Conservation (phyloP, 2,113 vertebrate species). For the Neoarius graeffei region DNA sequence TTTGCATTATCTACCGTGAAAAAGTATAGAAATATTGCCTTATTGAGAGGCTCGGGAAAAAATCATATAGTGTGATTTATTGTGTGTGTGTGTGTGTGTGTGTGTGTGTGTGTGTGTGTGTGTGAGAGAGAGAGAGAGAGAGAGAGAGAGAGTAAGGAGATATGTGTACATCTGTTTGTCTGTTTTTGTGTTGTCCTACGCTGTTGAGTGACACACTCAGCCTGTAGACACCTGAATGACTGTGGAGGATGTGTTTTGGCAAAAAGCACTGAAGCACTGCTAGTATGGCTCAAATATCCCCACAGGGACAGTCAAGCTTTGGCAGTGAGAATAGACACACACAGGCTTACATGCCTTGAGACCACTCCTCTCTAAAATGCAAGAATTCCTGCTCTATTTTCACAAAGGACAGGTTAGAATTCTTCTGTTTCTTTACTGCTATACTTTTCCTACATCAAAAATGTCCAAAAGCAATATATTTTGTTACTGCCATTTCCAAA, state of each 20-base stretch:
- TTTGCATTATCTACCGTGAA: too few relatives aligned
- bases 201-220: slow-evolving; percentile 64
- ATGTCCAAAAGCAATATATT: background rate
- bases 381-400: background rate
- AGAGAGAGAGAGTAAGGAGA: background rate
- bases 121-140: too few relatives aligned
- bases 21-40: too few relatives aligned
- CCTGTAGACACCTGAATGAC: slow-evolving; percentile 55
- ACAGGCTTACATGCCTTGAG: slow-evolving; percentile 37
- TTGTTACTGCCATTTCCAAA: background rate
- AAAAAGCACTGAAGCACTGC: slow-evolving; percentile 52
- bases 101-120: too few relatives aligned
- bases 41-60: too few relatives aligned
- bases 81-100: too few relatives aligned
- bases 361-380: background rate
- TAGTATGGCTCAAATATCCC: slow-evolving; percentile 60
- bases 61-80: background rate
- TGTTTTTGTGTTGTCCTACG: slow-evolving; percentile 20
- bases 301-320: slow-evolving; percentile 58
- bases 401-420: background rate
- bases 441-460: background rate
- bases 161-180: slow-evolving; percentile 11
- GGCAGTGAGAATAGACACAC: slow-evolving; percentile 57
- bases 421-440: background rate
- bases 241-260: slow-evolving; percentile 59